phyloP scores from a whole-genome alignment of 2,888 invertebrate genomes.

The Mycalesis mineus region DNA sequence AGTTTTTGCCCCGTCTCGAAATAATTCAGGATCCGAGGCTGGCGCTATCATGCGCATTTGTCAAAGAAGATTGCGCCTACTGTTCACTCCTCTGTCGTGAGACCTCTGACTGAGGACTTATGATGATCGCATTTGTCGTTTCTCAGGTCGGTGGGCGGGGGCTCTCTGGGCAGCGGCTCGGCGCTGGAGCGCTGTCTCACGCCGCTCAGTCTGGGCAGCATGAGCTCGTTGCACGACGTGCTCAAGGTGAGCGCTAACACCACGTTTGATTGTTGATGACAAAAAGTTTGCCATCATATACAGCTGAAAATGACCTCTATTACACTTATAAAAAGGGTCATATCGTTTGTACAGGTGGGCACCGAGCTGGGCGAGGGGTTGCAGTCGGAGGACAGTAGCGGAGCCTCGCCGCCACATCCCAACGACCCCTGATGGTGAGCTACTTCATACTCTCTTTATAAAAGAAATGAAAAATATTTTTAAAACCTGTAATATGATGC shows the following conservation, averaged over 20 bases:
- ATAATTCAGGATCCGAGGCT: too few relatives aligned
- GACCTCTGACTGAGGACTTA: background rate
- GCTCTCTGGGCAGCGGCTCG: slow-evolving; percentile 85
- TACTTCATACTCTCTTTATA: too few relatives aligned
- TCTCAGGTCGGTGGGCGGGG: slow-evolving; percentile 80
- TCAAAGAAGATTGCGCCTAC: too few relatives aligned
- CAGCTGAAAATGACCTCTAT: too few relatives aligned
- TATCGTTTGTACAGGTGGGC: slow-evolving; percentile 23
- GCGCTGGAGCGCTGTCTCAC: slow-evolving; percentile 80
- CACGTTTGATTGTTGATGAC: too few relatives aligned
- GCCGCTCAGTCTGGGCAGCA: slow-evolving; percentile 86
- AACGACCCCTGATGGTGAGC: slow-evolving; percentile 60
- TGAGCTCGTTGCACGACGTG: slow-evolving; percentile 86
- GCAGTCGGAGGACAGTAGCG: slow-evolving; percentile 66
- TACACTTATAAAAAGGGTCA: too few relatives aligned
- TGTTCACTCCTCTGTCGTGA: background rate
- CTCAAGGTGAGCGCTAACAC: slow-evolving; percentile 79
- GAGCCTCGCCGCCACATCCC: slow-evolving; percentile 59
- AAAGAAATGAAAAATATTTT: too few relatives aligned
- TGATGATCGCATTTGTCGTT: background rate
- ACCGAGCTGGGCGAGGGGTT: slow-evolving; percentile 39
- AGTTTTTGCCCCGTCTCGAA: too few relatives aligned
- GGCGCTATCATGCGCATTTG: too few relatives aligned
- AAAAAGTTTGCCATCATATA: too few relatives aligned
- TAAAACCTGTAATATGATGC: too few relatives aligned